Evolutionary conservation across 2,797 vertebrate genomes (phyloP).

Genomic region (Gadopsis marmoratus): DNA sequence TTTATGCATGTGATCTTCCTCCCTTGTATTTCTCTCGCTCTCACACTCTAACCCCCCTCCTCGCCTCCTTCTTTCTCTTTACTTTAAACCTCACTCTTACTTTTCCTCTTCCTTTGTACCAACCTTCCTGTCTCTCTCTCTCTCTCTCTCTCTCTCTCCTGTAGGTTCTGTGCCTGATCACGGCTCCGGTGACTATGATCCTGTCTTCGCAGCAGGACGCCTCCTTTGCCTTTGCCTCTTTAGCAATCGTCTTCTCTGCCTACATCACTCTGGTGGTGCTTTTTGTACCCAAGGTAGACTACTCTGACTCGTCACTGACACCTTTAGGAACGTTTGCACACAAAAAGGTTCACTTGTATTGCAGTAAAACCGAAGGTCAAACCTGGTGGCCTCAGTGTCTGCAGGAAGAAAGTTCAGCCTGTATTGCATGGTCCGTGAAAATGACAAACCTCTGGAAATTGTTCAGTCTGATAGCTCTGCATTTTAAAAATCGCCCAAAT

Average conservation of each 20-base stretch:
- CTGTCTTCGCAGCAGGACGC: constrained; percentile 97
- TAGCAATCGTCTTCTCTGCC: constrained; percentile 95
- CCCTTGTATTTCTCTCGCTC: constrained; percentile 21
- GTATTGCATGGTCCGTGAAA: background rate
- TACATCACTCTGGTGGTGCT: constrained; percentile 97
- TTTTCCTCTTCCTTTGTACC: constrained; percentile 7
- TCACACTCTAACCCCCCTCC: background rate
- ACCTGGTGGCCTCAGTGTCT: background rate
- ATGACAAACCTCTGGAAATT: background rate
- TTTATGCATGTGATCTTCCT: constrained; percentile 64
- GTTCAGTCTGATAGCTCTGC: background rate
- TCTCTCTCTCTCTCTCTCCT: constrained; percentile 39
- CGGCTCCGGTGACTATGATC: constrained; percentile 96
- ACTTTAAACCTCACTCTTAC: constrained; percentile 2
- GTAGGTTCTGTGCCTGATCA: constrained; percentile 96
- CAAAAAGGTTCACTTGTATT: background rate
- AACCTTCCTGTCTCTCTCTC: background rate
- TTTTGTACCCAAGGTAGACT: constrained; percentile 92
- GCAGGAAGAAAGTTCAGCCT: background rate
- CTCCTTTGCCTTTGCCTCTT: constrained; percentile 93
- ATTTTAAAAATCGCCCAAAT: background rate
- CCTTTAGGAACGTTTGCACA: constrained; percentile 13
- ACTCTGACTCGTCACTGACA: constrained; percentile 35
- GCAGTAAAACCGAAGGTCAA: constrained; percentile 44
- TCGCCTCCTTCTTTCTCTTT: constrained; percentile 1